Percentiles rank a stretch among this genome's conserved stretches.
Evolutionary conservation across 1,140 invertebrate species (phyloP).

Genomic region (Penaeus vannamei): DNA sequence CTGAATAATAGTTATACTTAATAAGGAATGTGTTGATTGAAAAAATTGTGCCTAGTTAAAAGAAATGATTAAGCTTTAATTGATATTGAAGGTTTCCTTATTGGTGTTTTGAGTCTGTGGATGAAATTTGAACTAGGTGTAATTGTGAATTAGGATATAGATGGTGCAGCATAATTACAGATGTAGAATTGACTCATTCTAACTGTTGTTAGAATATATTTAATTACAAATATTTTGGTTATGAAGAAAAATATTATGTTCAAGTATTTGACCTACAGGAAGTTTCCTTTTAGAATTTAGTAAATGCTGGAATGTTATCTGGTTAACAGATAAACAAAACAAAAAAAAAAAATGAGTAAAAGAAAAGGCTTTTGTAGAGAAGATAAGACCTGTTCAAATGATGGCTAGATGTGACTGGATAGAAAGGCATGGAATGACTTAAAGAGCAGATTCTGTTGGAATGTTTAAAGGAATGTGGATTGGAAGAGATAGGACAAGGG

Average conservation of each 20-base stretch:
- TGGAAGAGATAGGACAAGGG: slow-evolving; percentile 46
- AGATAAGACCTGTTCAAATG: slow-evolving; percentile 47
- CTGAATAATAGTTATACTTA: background rate
- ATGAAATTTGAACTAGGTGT: slow-evolving; percentile 33
- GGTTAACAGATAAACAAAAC: slow-evolving; percentile 41
- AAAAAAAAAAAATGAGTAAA: background rate
- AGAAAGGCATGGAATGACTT: slow-evolving; percentile 45
- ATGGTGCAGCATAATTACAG: slow-evolving; percentile 31
- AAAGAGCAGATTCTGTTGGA: slow-evolving; percentile 44
- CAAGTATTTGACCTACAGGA: slow-evolving; percentile 16
- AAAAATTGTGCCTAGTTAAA: slow-evolving; percentile 36
- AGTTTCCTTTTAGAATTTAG: slow-evolving; percentile 18
- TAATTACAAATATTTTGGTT: slow-evolving; percentile 53
- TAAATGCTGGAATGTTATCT: slow-evolving; percentile 32
- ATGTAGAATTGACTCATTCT: slow-evolving; percentile 39
- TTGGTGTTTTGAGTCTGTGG: slow-evolving; percentile 27
- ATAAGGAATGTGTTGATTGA: background rate
- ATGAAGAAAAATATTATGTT: background rate
- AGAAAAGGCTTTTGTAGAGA: slow-evolving; percentile 35
- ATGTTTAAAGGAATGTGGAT: slow-evolving; percentile 40
- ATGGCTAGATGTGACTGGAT: slow-evolving; percentile 54
- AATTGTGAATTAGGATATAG: slow-evolving; percentile 11
- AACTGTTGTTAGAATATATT: slow-evolving; percentile 55
- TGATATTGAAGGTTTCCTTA: slow-evolving; percentile 17
- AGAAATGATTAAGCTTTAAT: slow-evolving; percentile 57